Evolutionary conservation across 2,113 vertebrate genomes (phyloP), one percentile per base, ranked within the genome.

Genomic region (Sporophila hypoxantha): DNA sequence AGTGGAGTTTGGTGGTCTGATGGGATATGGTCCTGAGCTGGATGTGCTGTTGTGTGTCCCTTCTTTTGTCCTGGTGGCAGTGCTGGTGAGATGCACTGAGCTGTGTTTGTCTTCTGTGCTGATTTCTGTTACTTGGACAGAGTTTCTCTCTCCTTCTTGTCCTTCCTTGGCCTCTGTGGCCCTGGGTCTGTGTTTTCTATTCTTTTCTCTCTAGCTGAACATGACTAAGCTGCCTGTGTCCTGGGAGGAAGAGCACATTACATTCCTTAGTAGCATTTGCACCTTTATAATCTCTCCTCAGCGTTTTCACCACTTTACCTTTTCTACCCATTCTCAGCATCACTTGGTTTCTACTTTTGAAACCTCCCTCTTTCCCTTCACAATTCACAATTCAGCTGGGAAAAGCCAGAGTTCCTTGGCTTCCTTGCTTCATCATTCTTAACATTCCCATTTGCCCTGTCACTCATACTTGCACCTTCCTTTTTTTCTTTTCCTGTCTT

Each of bases 401-500:
- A 76, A 79, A 80, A 86, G 61, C n/a, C 74, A 75, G 65, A 82
- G n/a, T 17, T 87, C 29, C 47, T 78, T 87, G 41, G 30, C 60
- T 88, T 90, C 69, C 56, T 52, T 84, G 27, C 55, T 76, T 90
- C 60, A 17, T 87, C 41, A 10, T 83, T 84, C 71, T 75, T 65
- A 53, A 29, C 20, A 3, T 23, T 47, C 26, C 60, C 56, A 57
- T 87, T 73, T 87, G 27, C 25, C 22, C 17, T 88, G 27, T 85
- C 53, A 60, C 65, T 92, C 87, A 87, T 30, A 42, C 64, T 85
- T 90, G 69, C 47, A 67, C 34, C 13, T 88, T 75, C 73, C 41
- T 47, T 78, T 44, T 83, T 81, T 90, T 92, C 49, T 39, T 87
- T 91, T 70, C 68, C 75, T 87, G 13, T 93, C 85, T 68, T 74